phyloP scores from a whole-genome alignment of 2,797 vertebrate species.

The Momotus momota region DNA sequence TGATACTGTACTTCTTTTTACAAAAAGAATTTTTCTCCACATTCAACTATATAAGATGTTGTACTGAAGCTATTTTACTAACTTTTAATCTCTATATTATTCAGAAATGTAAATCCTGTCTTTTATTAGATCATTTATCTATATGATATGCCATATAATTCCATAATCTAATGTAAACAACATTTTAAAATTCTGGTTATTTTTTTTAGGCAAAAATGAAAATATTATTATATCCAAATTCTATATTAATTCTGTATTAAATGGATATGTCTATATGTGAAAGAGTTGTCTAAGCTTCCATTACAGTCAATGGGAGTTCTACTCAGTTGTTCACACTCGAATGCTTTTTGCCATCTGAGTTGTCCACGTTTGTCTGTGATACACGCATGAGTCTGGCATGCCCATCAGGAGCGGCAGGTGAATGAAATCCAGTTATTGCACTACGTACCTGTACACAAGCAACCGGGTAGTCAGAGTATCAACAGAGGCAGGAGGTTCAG shows the following conservation, averaged over 20 bases:
- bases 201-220: neutral
- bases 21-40: neutral
- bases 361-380: neutral
- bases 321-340: neutral
- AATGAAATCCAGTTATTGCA: neutral
- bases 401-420: neutral
- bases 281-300: neutral
- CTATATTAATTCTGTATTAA: neutral
- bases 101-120: neutral
- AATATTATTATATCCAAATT: neutral
- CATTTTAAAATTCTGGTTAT: neutral
- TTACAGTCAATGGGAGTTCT: neutral
- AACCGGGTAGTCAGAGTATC: neutral
- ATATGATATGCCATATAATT: neutral
- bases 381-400: neutral
- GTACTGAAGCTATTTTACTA: neutral
- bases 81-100: neutral
- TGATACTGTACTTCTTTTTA: conserved; percentile 20
- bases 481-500: neutral
- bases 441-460: neutral
- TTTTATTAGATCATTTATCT: neutral
- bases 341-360: neutral
- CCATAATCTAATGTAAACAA: neutral
- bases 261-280: neutral
- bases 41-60: conserved; percentile 11